phyloP scores from a whole-genome alignment of 2,797 vertebrate species.

The Sandelia bainsii region DNA sequence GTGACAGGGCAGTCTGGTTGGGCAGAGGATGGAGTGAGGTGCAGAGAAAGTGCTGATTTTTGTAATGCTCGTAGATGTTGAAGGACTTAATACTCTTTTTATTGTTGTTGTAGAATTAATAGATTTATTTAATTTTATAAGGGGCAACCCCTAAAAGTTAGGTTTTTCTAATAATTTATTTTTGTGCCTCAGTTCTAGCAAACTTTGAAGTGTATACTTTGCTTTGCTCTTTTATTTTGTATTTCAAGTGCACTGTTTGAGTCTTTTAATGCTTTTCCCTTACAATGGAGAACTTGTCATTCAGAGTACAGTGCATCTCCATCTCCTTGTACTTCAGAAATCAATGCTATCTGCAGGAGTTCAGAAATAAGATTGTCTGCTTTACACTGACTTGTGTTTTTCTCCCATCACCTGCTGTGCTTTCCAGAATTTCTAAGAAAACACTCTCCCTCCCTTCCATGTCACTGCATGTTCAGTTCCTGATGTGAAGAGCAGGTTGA shows the following conservation, averaged over 20 bases:
- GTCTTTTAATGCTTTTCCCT: slow-evolving; percentile 27
- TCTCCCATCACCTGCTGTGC: slow-evolving; percentile 56
- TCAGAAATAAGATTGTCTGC: slow-evolving; percentile 43
- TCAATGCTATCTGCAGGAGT: slow-evolving; percentile 58
- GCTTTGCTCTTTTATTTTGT: slow-evolving; percentile 4
- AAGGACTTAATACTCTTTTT: slow-evolving; percentile 40
- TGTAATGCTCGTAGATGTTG: slow-evolving; percentile 50
- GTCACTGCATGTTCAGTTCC: slow-evolving; percentile 51
- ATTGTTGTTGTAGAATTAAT: background rate
- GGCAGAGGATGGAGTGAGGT: slow-evolving; percentile 33
- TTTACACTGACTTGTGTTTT: slow-evolving; percentile 56
- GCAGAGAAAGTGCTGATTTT: slow-evolving; percentile 37
- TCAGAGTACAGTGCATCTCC: slow-evolving; percentile 42
- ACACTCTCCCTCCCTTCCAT: slow-evolving; percentile 48
- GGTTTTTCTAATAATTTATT: background rate
- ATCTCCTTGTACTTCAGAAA: slow-evolving; percentile 48
- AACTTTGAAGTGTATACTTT: slow-evolving; percentile 32
- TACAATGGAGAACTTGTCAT: slow-evolving; percentile 32
- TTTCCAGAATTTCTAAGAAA: slow-evolving; percentile 64
- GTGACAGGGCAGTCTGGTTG: slow-evolving; percentile 51
- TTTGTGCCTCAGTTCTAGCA: background rate
- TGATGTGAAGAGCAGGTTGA: slow-evolving; percentile 71
- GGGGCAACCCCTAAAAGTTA: background rate
- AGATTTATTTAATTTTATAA: background rate
- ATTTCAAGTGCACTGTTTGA: slow-evolving; percentile 33